phyloP scores from a whole-genome alignment of 1,140 invertebrate species.

The Linepithema humile region DNA sequence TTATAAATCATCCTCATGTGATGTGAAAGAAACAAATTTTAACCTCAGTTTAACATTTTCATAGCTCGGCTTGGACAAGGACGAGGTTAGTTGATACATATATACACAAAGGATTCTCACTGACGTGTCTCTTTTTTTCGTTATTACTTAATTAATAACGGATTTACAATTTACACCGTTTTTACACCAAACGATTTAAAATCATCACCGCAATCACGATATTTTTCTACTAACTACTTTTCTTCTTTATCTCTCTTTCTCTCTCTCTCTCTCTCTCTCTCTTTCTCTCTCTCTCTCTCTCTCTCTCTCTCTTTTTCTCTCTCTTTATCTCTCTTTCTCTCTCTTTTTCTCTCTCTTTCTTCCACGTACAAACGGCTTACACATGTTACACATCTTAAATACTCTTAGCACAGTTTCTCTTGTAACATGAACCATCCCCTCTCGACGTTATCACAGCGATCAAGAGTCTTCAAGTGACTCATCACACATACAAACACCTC shows the following conservation, averaged over 20 bases:
- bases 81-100: constrained; percentile 89
- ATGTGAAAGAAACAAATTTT: constrained; percentile 78
- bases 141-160: constrained; percentile 58
- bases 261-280: constrained; percentile 48
- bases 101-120: constrained; percentile 74
- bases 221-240: constrained; percentile 65
- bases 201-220: constrained; percentile 75
- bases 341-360: constrained; percentile 54
- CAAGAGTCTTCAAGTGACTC: constrained; percentile 10
- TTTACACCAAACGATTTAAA: constrained; percentile 62
- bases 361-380: constrained; percentile 67
- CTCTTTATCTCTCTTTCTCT: constrained; percentile 26
- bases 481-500: constrained; percentile 29
- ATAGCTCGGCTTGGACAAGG: constrained; percentile 94
- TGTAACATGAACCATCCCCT: background rate
- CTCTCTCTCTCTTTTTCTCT: constrained; percentile 38
- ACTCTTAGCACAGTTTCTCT: constrained; percentile 52
- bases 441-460: constrained; percentile 35
- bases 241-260: constrained; percentile 47
- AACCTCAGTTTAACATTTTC: constrained; percentile 85
- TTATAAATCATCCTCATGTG: constrained; percentile 46
- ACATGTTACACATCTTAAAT: constrained; percentile 66
- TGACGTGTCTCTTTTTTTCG: constrained; percentile 61
- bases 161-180: constrained; percentile 64
- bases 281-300: constrained; percentile 42